Base-by-base conservation (phyloP, 2,113 vertebrate genomes). In the Tetrax tetrax region DNA sequence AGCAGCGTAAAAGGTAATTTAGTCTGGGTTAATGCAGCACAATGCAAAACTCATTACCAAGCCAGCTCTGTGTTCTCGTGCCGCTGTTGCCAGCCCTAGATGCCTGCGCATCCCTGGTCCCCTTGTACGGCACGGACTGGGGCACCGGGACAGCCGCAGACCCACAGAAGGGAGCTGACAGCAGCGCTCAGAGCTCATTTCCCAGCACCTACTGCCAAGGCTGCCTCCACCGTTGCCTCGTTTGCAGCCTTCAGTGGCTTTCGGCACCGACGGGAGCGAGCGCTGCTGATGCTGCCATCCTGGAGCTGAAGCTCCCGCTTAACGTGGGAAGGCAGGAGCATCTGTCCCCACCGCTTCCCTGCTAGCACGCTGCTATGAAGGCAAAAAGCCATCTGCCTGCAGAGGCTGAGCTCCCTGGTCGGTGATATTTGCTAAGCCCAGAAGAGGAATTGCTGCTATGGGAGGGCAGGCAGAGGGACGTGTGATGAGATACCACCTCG, bases 241-340 rank as follows among this genome's bases (percentile, higher is more conserved):
- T 43, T 51, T 12, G n/a, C 72, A 45, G 78, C 83, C n/a, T 57
- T 41, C 0, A 1, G 54, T 15, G 43, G 54, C 64, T 66, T 64
- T 45, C 14, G 14, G 74, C 7, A 4, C n/a, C 2, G 2, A 31
- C 0, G 4, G 1, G 3, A 77, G 77, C 1, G 5, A 20, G 43
- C 4, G 5, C 60, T 22, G 53, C 43, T 21, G 59, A 7, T 38
- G 72, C 79, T 85, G 84, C 81, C 27, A 12, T 53, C 51, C 69
- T 6, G 28, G 81, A 68, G 70, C 37, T 1, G 2, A 20, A 19
- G n/a, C 28, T 83, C 28, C 48, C 1, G 2, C 66, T 41, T 17
- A n/a, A 35, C 2, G 2, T n/a, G 53, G 77, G 72, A 61, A 87
- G 60, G 78, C 54, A 79, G 83, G 60, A 79, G 54, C 78, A 35